Conservation (phyloP, 1,140 invertebrate genomes). For the Lethocerus indicus region DNA sequence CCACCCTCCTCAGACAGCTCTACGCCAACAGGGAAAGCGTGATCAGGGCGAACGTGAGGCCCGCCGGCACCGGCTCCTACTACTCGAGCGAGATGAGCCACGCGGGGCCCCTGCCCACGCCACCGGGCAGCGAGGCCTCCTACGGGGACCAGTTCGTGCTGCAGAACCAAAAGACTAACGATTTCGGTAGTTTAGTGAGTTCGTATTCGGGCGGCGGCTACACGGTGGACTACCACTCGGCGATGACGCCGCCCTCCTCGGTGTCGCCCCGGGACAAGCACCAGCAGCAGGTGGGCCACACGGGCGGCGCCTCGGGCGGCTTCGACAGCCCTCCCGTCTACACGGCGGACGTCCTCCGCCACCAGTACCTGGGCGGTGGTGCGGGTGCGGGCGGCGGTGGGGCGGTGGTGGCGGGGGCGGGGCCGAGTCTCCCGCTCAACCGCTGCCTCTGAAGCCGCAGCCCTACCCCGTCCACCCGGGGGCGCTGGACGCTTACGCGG, state of each 20-base stretch:
- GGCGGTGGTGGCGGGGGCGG: no score
- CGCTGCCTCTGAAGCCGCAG: conserved; percentile 76
- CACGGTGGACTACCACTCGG: conserved; percentile 66
- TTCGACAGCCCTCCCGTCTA: conserved; percentile 18
- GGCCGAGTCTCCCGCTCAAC: conserved; percentile 40
- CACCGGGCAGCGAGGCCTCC: conserved; percentile 60
- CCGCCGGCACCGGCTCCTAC: conserved; percentile 33
- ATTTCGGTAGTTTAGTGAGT: conserved; percentile 36
- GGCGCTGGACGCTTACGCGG: conserved; percentile 35
- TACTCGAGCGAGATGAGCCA: conserved; percentile 24
- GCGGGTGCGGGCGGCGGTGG: no score
- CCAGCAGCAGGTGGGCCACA: conserved; percentile 36
- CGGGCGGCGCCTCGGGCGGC: conserved; percentile 31
- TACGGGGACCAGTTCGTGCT: conserved; percentile 49
- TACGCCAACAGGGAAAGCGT: conserved; percentile 90
- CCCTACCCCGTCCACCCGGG: conserved; percentile 45
- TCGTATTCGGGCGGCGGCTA: conserved; percentile 43
- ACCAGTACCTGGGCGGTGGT: conserved; percentile 31
- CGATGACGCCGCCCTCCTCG: conserved; percentile 88
- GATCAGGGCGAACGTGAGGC: conserved; percentile 75
- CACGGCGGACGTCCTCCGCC: conserved; percentile 31
- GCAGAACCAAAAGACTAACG: conserved; percentile 32
- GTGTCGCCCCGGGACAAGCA: conserved; percentile 83
- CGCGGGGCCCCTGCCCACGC: conserved; percentile 62
- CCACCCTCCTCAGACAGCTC: conserved; percentile 70